Evolutionary conservation across 92 coral and sea anemone species (phyloP).

Genomic region (Zoanthus sociatus): DNA sequence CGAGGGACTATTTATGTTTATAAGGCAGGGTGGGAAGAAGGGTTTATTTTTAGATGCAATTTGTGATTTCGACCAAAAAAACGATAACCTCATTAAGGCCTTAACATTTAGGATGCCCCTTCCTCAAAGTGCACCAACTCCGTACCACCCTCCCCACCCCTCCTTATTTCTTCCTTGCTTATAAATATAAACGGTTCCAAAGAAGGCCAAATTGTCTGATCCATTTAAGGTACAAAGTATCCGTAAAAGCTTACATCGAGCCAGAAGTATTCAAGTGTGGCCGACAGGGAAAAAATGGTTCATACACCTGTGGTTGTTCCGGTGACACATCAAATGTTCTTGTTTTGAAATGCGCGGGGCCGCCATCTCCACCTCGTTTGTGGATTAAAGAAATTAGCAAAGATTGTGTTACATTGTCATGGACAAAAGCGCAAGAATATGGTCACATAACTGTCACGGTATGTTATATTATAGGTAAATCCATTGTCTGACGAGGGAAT

Average conservation of each 20-base stretch:
- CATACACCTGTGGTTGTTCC: slow-evolving; percentile 81
- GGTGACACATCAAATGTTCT: slow-evolving; percentile 73
- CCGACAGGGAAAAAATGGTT: neutral
- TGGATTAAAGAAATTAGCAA: slow-evolving; percentile 65
- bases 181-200: neutral
- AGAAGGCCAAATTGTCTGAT: neutral
- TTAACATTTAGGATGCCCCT: too few species aligned
- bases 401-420: slow-evolving; percentile 64
- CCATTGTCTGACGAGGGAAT: too few species aligned
- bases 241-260: slow-evolving; percentile 67
- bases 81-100: too few species aligned
- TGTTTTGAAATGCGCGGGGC: slow-evolving; percentile 63
- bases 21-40: too few species aligned
- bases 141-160: too few species aligned
- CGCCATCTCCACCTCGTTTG: slow-evolving; percentile 62
- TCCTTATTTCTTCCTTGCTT: neutral
- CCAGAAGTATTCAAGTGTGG: slow-evolving; percentile 61
- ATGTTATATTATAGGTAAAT: neutral
- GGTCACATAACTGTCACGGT: slow-evolving; percentile 70
- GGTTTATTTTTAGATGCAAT: too few species aligned
- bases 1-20: too few species aligned
- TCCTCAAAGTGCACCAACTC: too few species aligned
- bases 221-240: slow-evolving; percentile 57
- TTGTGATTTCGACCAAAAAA: too few species aligned
- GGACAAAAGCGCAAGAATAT: slow-evolving; percentile 72